Percentiles rank a stretch among this genome's conserved stretches.
Evolutionary conservation across 2,113 vertebrate genomes (phyloP).

Genomic region (Alces alces): DNA sequence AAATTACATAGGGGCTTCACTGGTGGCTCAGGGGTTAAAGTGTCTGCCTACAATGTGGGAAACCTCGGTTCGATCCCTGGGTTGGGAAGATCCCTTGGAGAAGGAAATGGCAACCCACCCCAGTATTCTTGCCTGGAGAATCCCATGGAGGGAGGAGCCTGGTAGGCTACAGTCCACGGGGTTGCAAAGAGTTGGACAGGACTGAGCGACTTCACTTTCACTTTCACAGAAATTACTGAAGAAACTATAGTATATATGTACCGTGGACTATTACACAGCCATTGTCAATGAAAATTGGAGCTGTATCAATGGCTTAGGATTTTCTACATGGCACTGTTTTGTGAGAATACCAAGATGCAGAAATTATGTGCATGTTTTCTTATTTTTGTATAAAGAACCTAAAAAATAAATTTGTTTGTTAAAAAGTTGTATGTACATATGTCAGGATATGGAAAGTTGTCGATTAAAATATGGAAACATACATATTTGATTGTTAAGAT

Average conservation of each 20-base stretch:
- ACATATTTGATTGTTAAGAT: not conserved
- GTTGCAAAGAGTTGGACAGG: not conserved
- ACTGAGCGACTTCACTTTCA: not conserved
- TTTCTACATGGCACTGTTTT: not conserved
- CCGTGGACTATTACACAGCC: not conserved
- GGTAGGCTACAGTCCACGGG: not conserved
- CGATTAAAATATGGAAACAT: slow-evolving; percentile 8
- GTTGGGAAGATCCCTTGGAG: not conserved
- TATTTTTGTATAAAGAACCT: not conserved
- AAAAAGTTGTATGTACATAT: not conserved
- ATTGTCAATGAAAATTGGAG: not conserved
- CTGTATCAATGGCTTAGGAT: not conserved
- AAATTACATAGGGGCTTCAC: not conserved
- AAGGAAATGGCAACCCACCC: not conserved
- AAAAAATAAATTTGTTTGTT: not conserved
- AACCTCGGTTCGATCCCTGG: not conserved
- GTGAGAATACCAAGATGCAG: not conserved
- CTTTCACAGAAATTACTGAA: not conserved
- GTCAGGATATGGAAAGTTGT: not conserved
- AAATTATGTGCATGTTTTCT: not conserved
- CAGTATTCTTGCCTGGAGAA: not conserved
- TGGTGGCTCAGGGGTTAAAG: not conserved
- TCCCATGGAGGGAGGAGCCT: not conserved
- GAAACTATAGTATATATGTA: not conserved
- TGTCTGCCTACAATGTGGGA: not conserved